Base-by-base conservation (phyloP, 2,888 invertebrate species). In the Neoaliturus tenellus region DNA sequence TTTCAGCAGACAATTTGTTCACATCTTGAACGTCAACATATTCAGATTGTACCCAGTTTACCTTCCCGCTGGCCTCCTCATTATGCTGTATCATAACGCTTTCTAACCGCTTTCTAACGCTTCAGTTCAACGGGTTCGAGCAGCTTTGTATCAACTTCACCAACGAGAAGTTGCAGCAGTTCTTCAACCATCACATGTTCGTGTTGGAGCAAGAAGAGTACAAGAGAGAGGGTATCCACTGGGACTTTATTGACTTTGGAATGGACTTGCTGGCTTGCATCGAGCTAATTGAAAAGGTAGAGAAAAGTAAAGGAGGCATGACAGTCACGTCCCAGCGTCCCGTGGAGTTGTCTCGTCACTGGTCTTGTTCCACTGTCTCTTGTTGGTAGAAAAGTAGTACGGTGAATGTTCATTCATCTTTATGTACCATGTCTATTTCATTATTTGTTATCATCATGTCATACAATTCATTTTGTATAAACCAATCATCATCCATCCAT, bases 141-240 rank as follows among this genome's bases (percentile, higher is more conserved):
- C 99, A 99, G 94, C 95, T 99, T 92, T 99, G 99, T 94, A 99
- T 99, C 95, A 99, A 99, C 94, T 99, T 99, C 93, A 99, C 99
- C 92, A 99, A 99, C 92, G 99, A 99, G 93, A 98, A 98, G 93
- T 95, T 99, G 89, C 99, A 99, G 93, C 99, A 99, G 93, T 99
- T 99, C 94, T 99, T 99, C 95, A 99, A 99, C 93, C 99, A 99
- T 92, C 96, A 98, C 95, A 99, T 99, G 99, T 99, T 99, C 92
- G 98, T 99, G 88, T 93, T 99, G 92, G 99, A 99, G 92, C 99
- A 99, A 95, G 98, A 99, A 92, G 99, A 99, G 91, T 99, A 99
- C 93, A 98, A 97, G 91, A 95, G 93, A 90, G 99, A 99, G 93
- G 98, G 98, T 90, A 99, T 99, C 92, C 94, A 96, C 90, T 99